Base-by-base conservation (phyloP, 2,888 invertebrate genomes). In the Vanessa cardui region DNA sequence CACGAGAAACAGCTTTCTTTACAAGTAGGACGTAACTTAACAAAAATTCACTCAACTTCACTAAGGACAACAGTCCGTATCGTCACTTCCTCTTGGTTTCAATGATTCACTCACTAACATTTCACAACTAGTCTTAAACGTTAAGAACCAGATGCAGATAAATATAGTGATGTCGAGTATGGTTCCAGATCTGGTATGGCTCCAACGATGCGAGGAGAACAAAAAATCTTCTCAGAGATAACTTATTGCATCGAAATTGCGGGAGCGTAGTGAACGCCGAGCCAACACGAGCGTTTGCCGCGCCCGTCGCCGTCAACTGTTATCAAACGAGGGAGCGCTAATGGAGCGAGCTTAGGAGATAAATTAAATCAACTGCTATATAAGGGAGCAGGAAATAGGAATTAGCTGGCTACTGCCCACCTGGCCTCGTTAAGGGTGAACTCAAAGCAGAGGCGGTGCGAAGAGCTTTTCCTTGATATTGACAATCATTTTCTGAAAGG, bases 361-460 rank as follows among this genome's bases (percentile, higher is more conserved):
- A 89, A 89, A 89, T 89, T 88, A 83, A 84, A 88, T 87, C 84
- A 81, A 83, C 83, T 83, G 82, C 79, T 80, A 81, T 84, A 80
- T 82, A 87, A 88, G 84, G 86, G 88, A 86, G 84, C 81, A 83
- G 89, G 90, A 90, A 86, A 85, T 83, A 80, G 83, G 83, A 83
- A 86, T 88, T 87, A 85, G 82, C 77, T 73, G 76, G 71, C 75
- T 76, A 64, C 58, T 68, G 54, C 54, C 63, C 62, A 66, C 69
- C 78, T 76, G 79, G 80, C 71, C 75, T 71, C 69, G 71, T 39
- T 64, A 39, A 46, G 66, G 60, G 46, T 39, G 58, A 61, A 73
- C 54, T 74, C 73, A 78, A 75, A 77, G 78, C 72, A 72, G 65
- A 49, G 61, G 46, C 46, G 47, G 46, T 61, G 20, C 52, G 54